A percentile compares a stretch with the other conserved stretches of the same genome.
Evolutionary conservation across 2,888 invertebrate genomes (phyloP).

Genomic region (Onthophagus sagittarius): DNA sequence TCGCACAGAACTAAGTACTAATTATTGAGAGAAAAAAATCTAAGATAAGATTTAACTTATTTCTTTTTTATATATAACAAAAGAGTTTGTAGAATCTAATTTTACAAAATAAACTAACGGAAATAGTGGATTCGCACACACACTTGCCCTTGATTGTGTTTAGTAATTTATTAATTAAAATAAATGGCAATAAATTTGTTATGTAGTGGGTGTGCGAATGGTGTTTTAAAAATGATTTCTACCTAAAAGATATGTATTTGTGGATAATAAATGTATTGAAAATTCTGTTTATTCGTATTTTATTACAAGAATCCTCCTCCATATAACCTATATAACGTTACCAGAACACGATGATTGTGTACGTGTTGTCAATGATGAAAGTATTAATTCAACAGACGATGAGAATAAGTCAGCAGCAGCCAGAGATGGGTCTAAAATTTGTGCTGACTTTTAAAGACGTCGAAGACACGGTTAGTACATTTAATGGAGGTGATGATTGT

Average conservation of each 20-base stretch:
- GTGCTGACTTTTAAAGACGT: too few relatives aligned
- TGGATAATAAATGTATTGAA: conserved; percentile 25
- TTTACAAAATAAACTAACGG: neutral
- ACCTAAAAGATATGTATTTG: conserved; percentile 24
- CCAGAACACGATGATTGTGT: too few relatives aligned
- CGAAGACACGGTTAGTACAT: too few relatives aligned
- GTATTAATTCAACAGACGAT: too few relatives aligned
- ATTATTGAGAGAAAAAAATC: conserved; percentile 5
- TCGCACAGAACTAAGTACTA: conserved; percentile 18
- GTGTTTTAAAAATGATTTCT: conserved; percentile 18
- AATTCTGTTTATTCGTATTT: neutral
- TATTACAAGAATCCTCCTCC: too few relatives aligned
- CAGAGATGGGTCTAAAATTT: too few relatives aligned
- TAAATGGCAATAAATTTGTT: conserved; percentile 22
- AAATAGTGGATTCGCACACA: conserved; percentile 16
- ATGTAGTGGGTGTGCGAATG: conserved; percentile 18
- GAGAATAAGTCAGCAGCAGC: too few relatives aligned
- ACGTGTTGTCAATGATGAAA: too few relatives aligned
- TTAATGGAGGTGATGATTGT: too few relatives aligned
- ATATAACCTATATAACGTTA: too few relatives aligned
- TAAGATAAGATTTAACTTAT: conserved; percentile 13
- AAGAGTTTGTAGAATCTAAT: neutral
- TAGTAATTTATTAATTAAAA: conserved; percentile 10
- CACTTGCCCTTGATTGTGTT: conserved; percentile 15
- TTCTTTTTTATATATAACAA: conserved; percentile 20